Base-by-base conservation (phyloP, 1,140 invertebrate genomes). In the Chrysomallon squamiferum region DNA sequence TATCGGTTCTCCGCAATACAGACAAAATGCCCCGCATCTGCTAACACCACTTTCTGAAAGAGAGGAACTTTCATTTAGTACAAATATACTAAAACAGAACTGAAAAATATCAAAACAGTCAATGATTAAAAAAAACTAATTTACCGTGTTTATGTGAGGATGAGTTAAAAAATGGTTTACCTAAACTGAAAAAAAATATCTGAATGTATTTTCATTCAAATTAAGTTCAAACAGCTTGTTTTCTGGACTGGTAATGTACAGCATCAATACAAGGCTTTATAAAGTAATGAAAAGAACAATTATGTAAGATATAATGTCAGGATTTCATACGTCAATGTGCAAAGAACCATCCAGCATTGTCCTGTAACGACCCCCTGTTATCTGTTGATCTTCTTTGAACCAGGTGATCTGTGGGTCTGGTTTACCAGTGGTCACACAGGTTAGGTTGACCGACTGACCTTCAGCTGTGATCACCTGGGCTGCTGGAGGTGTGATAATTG, bases 1-100 rank as follows among this genome's bases (percentile, higher is more conserved):
- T 97, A 93, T 84, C 96, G 97, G 84, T 99, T 99, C 54, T 89
- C 88, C 0, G 97, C 97, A 82, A 91, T 90, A 84, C 97, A 99
- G 9, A 90, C 91, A 83, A 98, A 99, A 29, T 90, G 88, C 15
- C 96, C 97, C 18, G 73, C 75, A 74, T 85, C 84, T 27, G 77
- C 74, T 47, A 77, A 59, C 11, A 77, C 71, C 18, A 83, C 73
- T 45, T 74, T 70, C 80, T 83, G 67, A 29, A 74, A 74, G 43
- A 57, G 25, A 65, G 20, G 3, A n/a, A n/a, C n/a, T n/a, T n/a
- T n/a, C n/a, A n/a, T n/a, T n/a, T n/a, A n/a, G n/a, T n/a, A n/a
- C n/a, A n/a, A n/a, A n/a, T n/a, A n/a, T n/a, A n/a, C n/a, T n/a
- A n/a, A n/a, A n/a, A n/a, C n/a, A n/a, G n/a, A n/a, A n/a, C n/a